phyloP scores from a whole-genome alignment of 2,113 vertebrate species.

The Phalacrocorax carbo region DNA sequence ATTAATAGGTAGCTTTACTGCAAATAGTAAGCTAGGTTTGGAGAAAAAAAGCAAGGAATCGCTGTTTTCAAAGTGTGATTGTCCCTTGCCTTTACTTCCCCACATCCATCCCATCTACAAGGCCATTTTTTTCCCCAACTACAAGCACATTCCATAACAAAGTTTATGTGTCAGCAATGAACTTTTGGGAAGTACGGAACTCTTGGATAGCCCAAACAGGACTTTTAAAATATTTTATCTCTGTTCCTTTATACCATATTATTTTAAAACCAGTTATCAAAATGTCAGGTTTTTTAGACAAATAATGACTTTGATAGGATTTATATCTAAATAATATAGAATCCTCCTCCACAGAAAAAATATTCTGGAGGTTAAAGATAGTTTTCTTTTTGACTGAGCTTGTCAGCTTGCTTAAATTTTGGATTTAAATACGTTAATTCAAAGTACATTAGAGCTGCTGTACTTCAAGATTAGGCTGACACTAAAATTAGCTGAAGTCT shows the following conservation, averaged over 20 bases:
- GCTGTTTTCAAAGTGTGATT: neutral
- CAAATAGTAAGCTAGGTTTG: neutral
- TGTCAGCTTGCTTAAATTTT: slow-evolving; percentile 42
- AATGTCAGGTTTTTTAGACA: neutral
- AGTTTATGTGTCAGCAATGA: neutral
- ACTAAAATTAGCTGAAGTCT: slow-evolving; percentile 47
- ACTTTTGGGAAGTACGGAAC: neutral
- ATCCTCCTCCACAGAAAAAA: neutral
- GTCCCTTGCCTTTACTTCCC: neutral
- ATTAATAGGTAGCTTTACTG: neutral
- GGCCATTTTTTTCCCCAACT: neutral
- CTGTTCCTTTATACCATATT: neutral
- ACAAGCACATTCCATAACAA: neutral
- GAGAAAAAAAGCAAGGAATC: neutral
- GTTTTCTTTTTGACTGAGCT: neutral
- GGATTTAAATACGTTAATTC: slow-evolving; percentile 42
- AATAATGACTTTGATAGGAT: neutral
- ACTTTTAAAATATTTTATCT: neutral
- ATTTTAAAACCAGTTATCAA: neutral
- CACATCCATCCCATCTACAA: neutral
- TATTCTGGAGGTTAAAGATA: neutral
- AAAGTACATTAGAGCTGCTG: slow-evolving; percentile 1
- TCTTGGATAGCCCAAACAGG: neutral
- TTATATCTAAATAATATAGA: neutral
- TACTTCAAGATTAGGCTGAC: slow-evolving; percentile 32